Conservation (phyloP, 2,113 vertebrate genomes). For the Dermatemys mawii region DNA sequence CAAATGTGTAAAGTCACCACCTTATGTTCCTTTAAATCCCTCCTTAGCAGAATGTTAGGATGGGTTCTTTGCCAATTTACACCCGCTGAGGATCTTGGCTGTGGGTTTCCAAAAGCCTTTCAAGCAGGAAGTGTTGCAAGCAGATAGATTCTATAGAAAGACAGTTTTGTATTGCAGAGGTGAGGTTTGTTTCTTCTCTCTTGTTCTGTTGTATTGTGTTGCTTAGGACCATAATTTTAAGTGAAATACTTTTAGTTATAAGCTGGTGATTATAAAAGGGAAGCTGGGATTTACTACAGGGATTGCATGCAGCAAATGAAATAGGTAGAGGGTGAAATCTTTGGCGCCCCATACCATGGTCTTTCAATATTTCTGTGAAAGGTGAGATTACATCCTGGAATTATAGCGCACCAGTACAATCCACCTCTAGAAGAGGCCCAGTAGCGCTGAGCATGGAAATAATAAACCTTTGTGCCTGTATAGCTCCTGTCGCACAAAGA, state of each 20-base stretch:
- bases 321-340: not conserved
- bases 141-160: slow-evolving; percentile 7
- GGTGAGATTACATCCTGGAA: fast-evolving
- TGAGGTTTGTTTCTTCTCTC: not conserved
- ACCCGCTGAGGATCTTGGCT: not conserved
- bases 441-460: fast-evolving
- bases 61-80: not conserved
- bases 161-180: slow-evolving; percentile 6
- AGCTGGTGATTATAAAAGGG: not conserved
- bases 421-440: not conserved
- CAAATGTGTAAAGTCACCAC: not conserved
- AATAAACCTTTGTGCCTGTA: not conserved
- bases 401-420: not conserved
- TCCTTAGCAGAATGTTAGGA: not conserved
- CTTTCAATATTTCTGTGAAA: not conserved
- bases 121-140: slow-evolving; percentile 44
- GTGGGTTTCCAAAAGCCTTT: slow-evolving; percentile 30
- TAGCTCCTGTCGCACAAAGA: not conserved
- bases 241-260: not conserved
- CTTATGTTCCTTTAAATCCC: not conserved
- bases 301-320: not conserved
- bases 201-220: not conserved
- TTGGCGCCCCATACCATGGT: not conserved
- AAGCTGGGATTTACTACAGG: not conserved
- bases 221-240: not conserved